phyloP scores from a whole-genome alignment of 2,888 invertebrate species.

The Chloromyia formosa region DNA sequence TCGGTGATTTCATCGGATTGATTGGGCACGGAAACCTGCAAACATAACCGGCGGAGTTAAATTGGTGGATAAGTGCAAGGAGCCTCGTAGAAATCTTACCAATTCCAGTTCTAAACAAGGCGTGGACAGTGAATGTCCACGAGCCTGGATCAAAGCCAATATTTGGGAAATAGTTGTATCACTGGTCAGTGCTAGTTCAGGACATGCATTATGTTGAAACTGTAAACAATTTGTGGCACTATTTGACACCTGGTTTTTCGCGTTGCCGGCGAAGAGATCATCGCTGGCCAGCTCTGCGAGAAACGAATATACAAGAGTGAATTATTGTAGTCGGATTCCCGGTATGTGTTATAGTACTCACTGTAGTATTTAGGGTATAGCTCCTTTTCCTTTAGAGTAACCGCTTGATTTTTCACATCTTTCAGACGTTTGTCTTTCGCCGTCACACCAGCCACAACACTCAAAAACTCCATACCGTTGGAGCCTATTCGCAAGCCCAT shows the following conservation, averaged over 20 bases:
- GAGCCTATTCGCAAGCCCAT: slow-evolving; percentile 62
- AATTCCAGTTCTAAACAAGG: slow-evolving; percentile 64
- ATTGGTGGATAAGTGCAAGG: background rate
- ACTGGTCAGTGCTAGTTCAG: slow-evolving; percentile 66
- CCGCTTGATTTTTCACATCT: slow-evolving; percentile 76
- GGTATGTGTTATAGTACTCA: slow-evolving; percentile 51
- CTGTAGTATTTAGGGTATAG: slow-evolving; percentile 57
- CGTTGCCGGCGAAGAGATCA: slow-evolving; percentile 57
- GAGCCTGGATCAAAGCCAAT: slow-evolving; percentile 66
- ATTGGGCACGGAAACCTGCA: slow-evolving; percentile 12
- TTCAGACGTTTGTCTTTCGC: slow-evolving; percentile 90
- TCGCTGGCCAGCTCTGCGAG: slow-evolving; percentile 58
- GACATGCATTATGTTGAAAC: slow-evolving; percentile 63
- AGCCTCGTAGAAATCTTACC: slow-evolving; percentile 50
- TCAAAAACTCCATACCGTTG: slow-evolving; percentile 67
- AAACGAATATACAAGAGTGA: background rate
- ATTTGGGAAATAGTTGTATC: slow-evolving; percentile 70
- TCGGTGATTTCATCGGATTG: slow-evolving; percentile 52
- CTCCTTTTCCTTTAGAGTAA: slow-evolving; percentile 58
- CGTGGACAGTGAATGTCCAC: slow-evolving; percentile 65
- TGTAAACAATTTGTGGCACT: slow-evolving; percentile 61
- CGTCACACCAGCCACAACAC: slow-evolving; percentile 84
- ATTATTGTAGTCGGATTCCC: too few relatives aligned
- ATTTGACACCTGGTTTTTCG: slow-evolving; percentile 52
- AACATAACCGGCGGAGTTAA: background rate